Evolutionary conservation across 2,888 invertebrate species (phyloP), one percentile per base, ranked within the genome.

Genomic region (Autographa pulchrina): DNA sequence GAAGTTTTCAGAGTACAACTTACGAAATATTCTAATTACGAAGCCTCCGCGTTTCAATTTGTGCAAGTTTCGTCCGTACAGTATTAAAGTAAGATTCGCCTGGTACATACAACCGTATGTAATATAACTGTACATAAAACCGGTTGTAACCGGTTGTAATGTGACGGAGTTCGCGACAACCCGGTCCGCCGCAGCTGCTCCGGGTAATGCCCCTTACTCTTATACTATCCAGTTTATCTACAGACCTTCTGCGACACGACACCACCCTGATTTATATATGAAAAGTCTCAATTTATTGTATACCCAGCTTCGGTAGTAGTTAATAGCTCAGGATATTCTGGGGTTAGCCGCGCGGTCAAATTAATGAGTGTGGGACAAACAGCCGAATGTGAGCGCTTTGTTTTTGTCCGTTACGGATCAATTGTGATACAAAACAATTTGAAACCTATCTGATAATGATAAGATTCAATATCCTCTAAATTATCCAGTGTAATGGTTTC

Each of bases 261-360:
- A 76, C 79, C 86, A 86, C 89, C 89, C 90, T 92, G 92, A 93
- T 94, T 94, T 94, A 94, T 92, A 92, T 89, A 91, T 91, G 89
- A 90, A 92, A 92, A 92, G 87, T 91, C 89, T 84, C 84, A 90
- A 94, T 93, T 92, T 93, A 93, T 91, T 88, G 90, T 89, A 86
- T 84, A 89, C 85, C 87, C 88, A 76, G 84, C 88, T 89, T 87
- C 83, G 85, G 89, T 90, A 91, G 92, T 93, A 91, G 92, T 93
- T 93, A 93, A 92, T 93, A 91, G 93, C 89, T 85, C 84, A 89
- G 92, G 90, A 90, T 91, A 92, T 92, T 89, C 86, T 87, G 86
- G 84, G 93, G 92, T 89, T 90, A 86, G 85, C 91, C 92, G 85
- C 88, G 82, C 84, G 83, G 88, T 90, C 88, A 86, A 89, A 93